Evolutionary conservation across 2,113 vertebrate species (phyloP).

Genomic region (Oriolus oriolus): DNA sequence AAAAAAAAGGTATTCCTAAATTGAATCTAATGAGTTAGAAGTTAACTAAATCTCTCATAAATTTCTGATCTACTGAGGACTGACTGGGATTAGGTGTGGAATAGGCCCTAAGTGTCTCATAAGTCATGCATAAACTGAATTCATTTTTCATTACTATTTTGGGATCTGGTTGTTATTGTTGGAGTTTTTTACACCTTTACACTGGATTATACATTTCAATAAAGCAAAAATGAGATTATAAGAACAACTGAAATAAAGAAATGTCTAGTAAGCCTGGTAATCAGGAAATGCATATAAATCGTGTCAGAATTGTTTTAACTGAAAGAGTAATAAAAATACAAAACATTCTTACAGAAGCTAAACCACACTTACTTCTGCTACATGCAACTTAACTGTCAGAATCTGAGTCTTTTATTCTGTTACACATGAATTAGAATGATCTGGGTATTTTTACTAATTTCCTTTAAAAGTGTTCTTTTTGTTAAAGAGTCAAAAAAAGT

Average conservation of each 20-base stretch:
- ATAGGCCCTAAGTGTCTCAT: background rate
- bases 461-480: background rate
- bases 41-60: background rate
- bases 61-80: background rate
- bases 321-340: background rate
- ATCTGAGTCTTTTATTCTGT: background rate
- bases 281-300: background rate
- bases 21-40: background rate
- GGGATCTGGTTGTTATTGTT: fast-evolving
- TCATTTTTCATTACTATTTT: background rate
- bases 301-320: background rate
- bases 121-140: background rate
- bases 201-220: background rate
- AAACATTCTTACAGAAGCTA: background rate
- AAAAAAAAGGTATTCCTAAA: background rate
- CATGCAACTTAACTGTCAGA: background rate
- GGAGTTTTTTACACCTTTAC: background rate
- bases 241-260: background rate
- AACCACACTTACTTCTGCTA: background rate
- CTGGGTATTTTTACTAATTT: background rate
- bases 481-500: background rate
- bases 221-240: background rate
- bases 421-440: background rate
- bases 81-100: background rate
- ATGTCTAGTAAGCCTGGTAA: background rate